These are phyloP conservation scores for Sebastes steindachneri DNA, from an alignment of 2,797 vertebrate species.

Conservation along the genomic window DNA sequence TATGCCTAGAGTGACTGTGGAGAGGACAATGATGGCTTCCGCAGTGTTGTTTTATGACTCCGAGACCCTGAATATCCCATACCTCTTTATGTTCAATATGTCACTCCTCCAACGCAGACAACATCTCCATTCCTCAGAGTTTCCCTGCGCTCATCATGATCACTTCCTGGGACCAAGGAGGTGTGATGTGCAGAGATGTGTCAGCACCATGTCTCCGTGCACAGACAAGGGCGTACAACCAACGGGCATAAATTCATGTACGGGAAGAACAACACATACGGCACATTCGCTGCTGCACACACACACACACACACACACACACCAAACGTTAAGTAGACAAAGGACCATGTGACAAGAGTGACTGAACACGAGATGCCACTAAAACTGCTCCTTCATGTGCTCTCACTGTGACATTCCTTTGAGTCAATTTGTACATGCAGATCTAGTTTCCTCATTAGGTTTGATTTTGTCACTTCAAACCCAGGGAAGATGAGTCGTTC, in stretches of 20 bases:
- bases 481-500: constrained; percentile 60
- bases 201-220: constrained; percentile 11
- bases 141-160: constrained; percentile 53
- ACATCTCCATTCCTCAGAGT: constrained; percentile 45
- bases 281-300: background rate
- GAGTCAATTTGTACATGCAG: constrained; percentile 57
- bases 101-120: constrained; percentile 37
- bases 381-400: background rate
- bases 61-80: constrained; percentile 48
- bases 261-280: background rate
- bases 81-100: constrained; percentile 61
- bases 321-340: background rate
- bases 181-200: constrained; percentile 17
- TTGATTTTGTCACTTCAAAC: constrained; percentile 69
- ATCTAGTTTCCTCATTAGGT: constrained; percentile 67
- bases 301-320: background rate
- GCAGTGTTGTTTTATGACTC: constrained; percentile 57
- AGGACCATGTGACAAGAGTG: background rate
- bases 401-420: constrained; percentile 1
- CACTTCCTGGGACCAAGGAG: constrained; percentile 23
- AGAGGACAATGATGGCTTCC: constrained; percentile 58
- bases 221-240: background rate
- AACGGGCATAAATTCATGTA: background rate
- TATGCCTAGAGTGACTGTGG: constrained; percentile 46
- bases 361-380: background rate